Percentiles rank a stretch among this genome's conserved stretches.
Conservation (phyloP, 2,888 invertebrate genomes). For the Orthosia cruda region DNA sequence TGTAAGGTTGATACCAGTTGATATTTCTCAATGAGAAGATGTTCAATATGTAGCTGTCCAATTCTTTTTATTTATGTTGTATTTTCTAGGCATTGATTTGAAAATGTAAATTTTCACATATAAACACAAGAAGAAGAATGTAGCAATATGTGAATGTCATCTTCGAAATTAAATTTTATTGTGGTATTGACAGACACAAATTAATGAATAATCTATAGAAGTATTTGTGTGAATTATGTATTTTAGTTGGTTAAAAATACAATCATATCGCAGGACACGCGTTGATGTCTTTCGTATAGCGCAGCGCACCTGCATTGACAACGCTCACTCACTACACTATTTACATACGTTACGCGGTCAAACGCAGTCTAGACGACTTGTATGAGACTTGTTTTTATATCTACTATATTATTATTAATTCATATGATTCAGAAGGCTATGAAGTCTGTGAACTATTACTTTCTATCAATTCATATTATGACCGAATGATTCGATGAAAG, state of each 20-base stretch:
- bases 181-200: not conserved
- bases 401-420: conserved; percentile 54
- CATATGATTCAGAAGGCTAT: conserved; percentile 75
- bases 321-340: conserved; percentile 21
- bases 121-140: not conserved
- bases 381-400: conserved; percentile 48
- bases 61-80: conserved; percentile 42
- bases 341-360: conserved; percentile 45
- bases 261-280: conserved; percentile 17
- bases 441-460: conserved; percentile 83
- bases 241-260: not conserved
- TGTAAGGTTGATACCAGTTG: conserved; percentile 45
- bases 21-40: conserved; percentile 52
- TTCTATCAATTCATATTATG: conserved; percentile 83
- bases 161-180: not conserved
- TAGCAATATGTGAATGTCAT: conserved; percentile 4
- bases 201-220: not conserved
- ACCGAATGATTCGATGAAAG: conserved; percentile 86
- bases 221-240: not conserved
- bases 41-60: conserved; percentile 8
- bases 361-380: conserved; percentile 59
- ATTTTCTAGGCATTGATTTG: conserved; percentile 15
- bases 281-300: conserved; percentile 66
- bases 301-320: conserved; percentile 20
- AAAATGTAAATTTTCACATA: conserved; percentile 12